These are phyloP conservation scores for Alethe castanea DNA, from an alignment of 2,113 vertebrate species.

Conservation along the genomic window DNA sequence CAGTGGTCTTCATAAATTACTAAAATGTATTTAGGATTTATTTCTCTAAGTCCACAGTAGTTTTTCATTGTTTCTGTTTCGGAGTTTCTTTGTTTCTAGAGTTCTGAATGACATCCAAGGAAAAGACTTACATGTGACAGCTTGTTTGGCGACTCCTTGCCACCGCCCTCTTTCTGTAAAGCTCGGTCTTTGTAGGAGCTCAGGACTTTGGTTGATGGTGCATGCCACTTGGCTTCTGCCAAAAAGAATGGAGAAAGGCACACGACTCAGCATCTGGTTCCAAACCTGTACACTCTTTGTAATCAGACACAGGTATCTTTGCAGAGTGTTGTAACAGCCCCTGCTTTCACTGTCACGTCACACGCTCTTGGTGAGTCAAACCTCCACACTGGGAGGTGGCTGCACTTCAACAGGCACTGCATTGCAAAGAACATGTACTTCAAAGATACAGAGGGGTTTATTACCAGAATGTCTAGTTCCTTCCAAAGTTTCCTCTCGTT, in stretches of 20 bases:
- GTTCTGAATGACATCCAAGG: not conserved
- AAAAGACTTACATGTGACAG: conserved; percentile 85
- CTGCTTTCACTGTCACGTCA: not conserved
- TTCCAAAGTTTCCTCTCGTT: conserved; percentile 85
- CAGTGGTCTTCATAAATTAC: not conserved
- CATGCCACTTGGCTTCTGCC: conserved; percentile 92
- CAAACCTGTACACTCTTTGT: not conserved
- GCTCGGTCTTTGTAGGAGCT: conserved; percentile 88
- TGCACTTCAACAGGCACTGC: not conserved
- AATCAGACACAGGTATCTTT: not conserved
- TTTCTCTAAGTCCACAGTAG: not conserved
- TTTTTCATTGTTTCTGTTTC: not conserved
- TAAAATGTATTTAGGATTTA: not conserved
- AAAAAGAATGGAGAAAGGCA: conserved; percentile 33
- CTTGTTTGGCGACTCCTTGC: conserved; percentile 90
- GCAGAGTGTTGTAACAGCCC: not conserved
- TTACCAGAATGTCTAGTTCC: conserved; percentile 85
- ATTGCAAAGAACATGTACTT: not conserved
- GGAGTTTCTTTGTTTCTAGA: not conserved
- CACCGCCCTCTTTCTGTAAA: conserved; percentile 80
- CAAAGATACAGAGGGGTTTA: not conserved
- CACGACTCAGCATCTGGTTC: not conserved
- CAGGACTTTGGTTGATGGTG: conserved; percentile 87
- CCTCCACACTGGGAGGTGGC: not conserved
- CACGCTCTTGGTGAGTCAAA: not conserved